Evolutionary conservation across 1,140 invertebrate species (phyloP).

Genomic region (Scaptomyza graminum): DNA sequence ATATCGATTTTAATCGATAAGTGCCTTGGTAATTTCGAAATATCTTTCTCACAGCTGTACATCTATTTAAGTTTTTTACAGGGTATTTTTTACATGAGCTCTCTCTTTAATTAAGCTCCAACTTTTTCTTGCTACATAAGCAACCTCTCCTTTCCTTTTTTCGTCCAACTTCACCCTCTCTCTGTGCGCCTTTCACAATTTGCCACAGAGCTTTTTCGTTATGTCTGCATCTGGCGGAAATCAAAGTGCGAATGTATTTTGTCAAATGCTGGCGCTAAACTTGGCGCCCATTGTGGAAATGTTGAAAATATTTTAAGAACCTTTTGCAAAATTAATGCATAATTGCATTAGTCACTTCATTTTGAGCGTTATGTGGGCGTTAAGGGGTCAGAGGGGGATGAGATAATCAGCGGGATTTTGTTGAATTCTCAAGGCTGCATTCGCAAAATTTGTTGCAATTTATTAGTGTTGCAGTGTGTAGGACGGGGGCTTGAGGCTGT

Average conservation of each 20-base stretch:
- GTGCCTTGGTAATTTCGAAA: too few relatives aligned
- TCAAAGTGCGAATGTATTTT: slow-evolving; percentile 77
- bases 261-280: slow-evolving; percentile 55
- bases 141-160: not conserved
- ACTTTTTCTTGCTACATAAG: slow-evolving; percentile 24
- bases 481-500: not conserved
- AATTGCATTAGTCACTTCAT: slow-evolving; percentile 78
- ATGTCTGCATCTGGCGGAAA: slow-evolving; percentile 44
- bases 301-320: slow-evolving; percentile 63
- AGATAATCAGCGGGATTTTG: not conserved
- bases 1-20: too few relatives aligned
- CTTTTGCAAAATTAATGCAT: slow-evolving; percentile 70
- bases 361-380: slow-evolving; percentile 4
- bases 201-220: not conserved
- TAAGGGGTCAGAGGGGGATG: not conserved
- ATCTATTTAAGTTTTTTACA: not conserved
- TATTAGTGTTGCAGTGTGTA: slow-evolving; percentile 40
- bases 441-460: slow-evolving; percentile 75
- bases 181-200: not conserved
- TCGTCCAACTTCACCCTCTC: not conserved
- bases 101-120: not conserved
- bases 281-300: slow-evolving; percentile 57
- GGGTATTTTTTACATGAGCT: not conserved
- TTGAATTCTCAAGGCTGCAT: slow-evolving; percentile 16
- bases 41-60: too few relatives aligned